These are phyloP conservation scores for Aphis gossypii DNA, from an alignment of 1,140 invertebrate genomes.

Conservation along the genomic window DNA sequence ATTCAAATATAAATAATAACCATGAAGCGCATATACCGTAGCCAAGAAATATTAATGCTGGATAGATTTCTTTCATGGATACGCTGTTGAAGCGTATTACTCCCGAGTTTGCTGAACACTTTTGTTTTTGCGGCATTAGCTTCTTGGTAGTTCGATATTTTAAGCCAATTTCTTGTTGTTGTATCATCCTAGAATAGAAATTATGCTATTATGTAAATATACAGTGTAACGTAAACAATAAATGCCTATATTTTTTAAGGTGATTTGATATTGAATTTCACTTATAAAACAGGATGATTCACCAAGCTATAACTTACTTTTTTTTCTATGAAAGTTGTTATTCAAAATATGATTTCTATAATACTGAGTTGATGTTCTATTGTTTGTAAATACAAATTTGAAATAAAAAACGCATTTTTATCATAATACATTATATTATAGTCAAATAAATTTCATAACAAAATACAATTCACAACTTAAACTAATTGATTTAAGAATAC, in stretches of 20 bases:
- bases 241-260: neutral
- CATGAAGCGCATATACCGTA: neutral
- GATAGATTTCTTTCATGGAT: constrained; percentile 14
- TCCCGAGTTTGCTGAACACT: neutral
- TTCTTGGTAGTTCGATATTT: neutral
- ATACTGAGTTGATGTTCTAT: no score
- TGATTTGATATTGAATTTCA: no score
- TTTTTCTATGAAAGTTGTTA: no score
- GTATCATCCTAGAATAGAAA: neutral
- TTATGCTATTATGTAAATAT: neutral
- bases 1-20: neutral
- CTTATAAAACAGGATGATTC: no score
- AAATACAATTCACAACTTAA: no score
- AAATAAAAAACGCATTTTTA: no score
- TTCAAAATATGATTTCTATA: no score
- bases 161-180: constrained; percentile 31
- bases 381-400: no score
- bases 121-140: constrained; percentile 24
- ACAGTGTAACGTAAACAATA: neutral
- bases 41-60: constrained; percentile 13
- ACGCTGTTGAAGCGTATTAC: neutral
- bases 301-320: no score
- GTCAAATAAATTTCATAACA: no score
- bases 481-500: no score
- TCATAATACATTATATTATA: no score